phyloP scores from a whole-genome alignment of 2,797 vertebrate species.

The Acipenser oxyrinchus region DNA sequence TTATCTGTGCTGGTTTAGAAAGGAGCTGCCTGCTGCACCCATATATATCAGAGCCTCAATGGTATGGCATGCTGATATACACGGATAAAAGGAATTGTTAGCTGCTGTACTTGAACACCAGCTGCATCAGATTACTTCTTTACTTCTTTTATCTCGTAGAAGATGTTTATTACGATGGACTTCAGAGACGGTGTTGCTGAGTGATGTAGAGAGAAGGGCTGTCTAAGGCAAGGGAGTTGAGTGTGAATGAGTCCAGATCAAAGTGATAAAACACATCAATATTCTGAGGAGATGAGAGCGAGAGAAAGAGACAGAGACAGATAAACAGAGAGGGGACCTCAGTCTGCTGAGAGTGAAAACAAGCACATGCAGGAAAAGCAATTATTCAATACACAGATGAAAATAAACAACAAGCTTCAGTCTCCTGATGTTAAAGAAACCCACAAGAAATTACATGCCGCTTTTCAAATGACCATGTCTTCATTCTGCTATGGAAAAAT shows the following conservation, averaged over 20 bases:
- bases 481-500: neutral
- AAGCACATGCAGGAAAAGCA: conserved; percentile 4
- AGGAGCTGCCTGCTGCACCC: no score
- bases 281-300: conserved; percentile 24
- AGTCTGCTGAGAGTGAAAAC: conserved; percentile 7
- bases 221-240: conserved; percentile 18
- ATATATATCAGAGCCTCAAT: conserved; percentile 4
- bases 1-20: no score
- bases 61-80: neutral
- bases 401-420: neutral
- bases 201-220: conserved; percentile 9
- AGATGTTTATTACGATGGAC: conserved; percentile 5
- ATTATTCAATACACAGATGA: conserved; percentile 16
- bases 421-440: conserved; percentile 1
- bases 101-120: neutral
- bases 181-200: conserved; percentile 14
- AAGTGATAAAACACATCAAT: conserved; percentile 24
- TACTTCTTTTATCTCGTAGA: neutral
- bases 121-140: conserved; percentile 9
- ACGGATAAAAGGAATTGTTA: neutral
- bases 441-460: conserved; percentile 8
- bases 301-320: neutral
- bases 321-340: conserved; percentile 1
- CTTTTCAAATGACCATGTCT: conserved; percentile 6
- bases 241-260: conserved; percentile 25